phyloP scores from a whole-genome alignment of 2,888 invertebrate species.

The Athalia cordata region DNA sequence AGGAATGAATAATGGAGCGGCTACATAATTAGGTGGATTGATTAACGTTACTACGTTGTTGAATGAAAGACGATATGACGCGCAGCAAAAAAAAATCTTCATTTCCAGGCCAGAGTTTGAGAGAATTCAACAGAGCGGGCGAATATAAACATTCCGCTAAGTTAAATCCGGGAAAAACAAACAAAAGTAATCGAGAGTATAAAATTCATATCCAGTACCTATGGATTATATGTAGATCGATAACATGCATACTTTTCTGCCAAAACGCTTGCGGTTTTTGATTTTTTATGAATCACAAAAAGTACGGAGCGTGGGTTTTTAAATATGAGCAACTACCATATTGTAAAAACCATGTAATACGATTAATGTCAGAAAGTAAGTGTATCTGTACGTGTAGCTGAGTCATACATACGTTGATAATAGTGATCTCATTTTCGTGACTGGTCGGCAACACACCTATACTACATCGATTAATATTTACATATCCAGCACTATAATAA shows the following conservation, averaged over 20 bases:
- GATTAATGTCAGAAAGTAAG: constrained; percentile 34
- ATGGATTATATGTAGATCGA: not conserved
- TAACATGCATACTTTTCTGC: not conserved
- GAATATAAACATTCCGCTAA: not conserved
- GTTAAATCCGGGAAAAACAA: not conserved
- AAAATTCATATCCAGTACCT: too few relatives aligned
- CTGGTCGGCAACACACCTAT: constrained; percentile 43
- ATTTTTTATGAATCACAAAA: not conserved
- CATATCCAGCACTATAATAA: constrained; percentile 40
- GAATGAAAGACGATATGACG: not conserved
- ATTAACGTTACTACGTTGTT: not conserved
- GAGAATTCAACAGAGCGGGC: not conserved
- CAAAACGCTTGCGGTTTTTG: constrained; percentile 5
- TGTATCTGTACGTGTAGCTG: constrained; percentile 30
- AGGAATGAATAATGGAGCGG: constrained; percentile 34
- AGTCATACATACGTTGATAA: not conserved
- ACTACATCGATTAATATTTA: constrained; percentile 47
- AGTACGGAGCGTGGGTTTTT: constrained; percentile 47
- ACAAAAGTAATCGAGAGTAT: not conserved
- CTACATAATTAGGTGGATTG: constrained; percentile 9
- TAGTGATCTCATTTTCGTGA: constrained; percentile 31
- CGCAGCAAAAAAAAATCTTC: not conserved
- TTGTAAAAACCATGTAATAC: constrained; percentile 39
- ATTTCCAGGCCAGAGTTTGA: not conserved
- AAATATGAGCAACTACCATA: constrained; percentile 52